phyloP scores from a whole-genome alignment of 1,140 invertebrate species.

The Drosophila paulistorum region DNA sequence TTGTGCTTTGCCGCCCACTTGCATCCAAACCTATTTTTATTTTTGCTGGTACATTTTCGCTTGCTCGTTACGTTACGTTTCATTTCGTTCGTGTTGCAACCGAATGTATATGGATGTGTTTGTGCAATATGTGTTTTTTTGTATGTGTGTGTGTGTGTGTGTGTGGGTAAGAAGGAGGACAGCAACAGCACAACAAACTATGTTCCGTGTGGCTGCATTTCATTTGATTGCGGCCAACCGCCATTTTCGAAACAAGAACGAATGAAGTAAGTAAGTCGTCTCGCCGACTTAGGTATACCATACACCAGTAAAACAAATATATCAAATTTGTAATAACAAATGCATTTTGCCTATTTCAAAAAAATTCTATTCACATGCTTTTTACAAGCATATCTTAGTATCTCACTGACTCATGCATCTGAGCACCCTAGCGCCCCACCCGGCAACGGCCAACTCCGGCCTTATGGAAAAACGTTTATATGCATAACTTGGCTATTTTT shows the following conservation, averaged over 20 bases:
- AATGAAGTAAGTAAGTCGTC: too few relatives aligned
- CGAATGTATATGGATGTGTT: neutral
- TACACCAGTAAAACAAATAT: too few relatives aligned
- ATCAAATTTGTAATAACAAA: too few relatives aligned
- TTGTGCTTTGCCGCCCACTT: neutral
- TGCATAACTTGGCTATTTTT: too few relatives aligned
- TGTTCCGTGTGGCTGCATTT: slow-evolving; percentile 40
- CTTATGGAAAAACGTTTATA: too few relatives aligned
- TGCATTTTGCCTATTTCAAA: too few relatives aligned
- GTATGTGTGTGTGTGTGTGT: slow-evolving; percentile 15
- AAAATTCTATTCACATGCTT: too few relatives aligned
- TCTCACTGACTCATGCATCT: too few relatives aligned
- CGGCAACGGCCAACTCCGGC: too few relatives aligned
- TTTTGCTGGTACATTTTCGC: neutral
- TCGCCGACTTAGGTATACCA: too few relatives aligned
- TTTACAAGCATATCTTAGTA: too few relatives aligned
- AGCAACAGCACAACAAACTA: slow-evolving; percentile 30
- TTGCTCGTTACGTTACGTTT: slow-evolving; percentile 2
- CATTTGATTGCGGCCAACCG: slow-evolving; percentile 46
- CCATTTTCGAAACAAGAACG: slow-evolving; percentile 30
- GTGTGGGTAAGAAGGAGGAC: slow-evolving; percentile 2
- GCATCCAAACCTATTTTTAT: slow-evolving; percentile 2
- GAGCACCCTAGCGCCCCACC: too few relatives aligned
- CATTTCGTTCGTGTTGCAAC: slow-evolving; percentile 16
- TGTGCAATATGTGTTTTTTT: neutral